Evolutionary conservation across 2,888 invertebrate genomes (phyloP).

Genomic region (Tillus elongatus): DNA sequence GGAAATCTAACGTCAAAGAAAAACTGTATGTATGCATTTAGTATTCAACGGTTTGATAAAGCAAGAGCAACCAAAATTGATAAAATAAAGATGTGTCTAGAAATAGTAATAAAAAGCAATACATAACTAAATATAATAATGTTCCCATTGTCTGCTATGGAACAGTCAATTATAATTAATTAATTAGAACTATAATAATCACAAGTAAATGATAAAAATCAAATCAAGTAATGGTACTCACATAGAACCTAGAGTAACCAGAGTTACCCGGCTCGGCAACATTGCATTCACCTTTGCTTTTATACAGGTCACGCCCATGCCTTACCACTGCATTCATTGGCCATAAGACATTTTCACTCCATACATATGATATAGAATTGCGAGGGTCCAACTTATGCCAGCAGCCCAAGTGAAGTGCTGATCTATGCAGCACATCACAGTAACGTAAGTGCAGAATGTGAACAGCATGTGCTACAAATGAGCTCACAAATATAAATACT

Average conservation of each 20-base stretch:
- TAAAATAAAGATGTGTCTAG: too few species aligned
- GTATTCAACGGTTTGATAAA: too few species aligned
- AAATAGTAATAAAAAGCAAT: too few species aligned
- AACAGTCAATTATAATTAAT: too few species aligned
- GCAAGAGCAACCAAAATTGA: too few species aligned
- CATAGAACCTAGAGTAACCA: conserved; percentile 77
- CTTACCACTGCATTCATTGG: conserved; percentile 66
- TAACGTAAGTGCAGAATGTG: conserved; percentile 58
- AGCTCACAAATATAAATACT: conserved; percentile 73
- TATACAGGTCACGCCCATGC: conserved; percentile 62
- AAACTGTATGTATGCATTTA: too few species aligned
- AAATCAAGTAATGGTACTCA: too few species aligned
- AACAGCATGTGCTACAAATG: conserved; percentile 68
- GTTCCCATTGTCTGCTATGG: too few species aligned
- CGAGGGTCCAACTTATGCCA: conserved; percentile 51
- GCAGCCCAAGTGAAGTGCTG: conserved; percentile 79
- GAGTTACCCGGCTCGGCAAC: conserved; percentile 81
- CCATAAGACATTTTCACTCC: conserved; percentile 59
- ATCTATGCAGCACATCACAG: conserved; percentile 83
- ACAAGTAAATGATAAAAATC: too few species aligned
- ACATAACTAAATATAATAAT: too few species aligned
- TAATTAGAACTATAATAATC: too few species aligned
- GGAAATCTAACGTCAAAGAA: too few species aligned
- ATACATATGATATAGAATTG: conserved; percentile 37
- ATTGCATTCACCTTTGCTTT: conserved; percentile 69